Evolutionary conservation across 2,113 vertebrate species (phyloP).

Genomic region (Leptobrachium ailaonicum): DNA sequence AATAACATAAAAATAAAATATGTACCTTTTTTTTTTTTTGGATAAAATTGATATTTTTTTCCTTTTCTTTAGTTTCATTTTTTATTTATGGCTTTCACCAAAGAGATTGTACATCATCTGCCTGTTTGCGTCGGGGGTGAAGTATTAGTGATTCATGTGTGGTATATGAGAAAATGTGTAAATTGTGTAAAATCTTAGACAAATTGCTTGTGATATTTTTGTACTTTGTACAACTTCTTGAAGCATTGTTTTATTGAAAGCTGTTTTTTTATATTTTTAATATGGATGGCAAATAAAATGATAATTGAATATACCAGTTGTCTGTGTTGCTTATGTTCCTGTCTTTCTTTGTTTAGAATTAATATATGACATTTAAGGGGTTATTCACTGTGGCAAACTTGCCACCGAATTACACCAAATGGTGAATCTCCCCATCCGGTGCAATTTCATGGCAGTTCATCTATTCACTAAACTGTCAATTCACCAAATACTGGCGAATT

Average conservation of each 20-base stretch:
- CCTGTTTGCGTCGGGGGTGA: background rate
- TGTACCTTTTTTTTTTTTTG: background rate
- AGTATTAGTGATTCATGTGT: constrained; percentile 12
- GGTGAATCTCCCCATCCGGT: no score
- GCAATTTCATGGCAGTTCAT: no score
- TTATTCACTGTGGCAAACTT: no score
- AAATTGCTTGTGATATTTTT: background rate
- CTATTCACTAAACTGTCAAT: no score
- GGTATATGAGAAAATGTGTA: constrained; percentile 24
- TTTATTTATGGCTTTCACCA: background rate
- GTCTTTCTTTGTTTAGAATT: no score
- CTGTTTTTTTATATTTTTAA: constrained; percentile 1
- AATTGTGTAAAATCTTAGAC: background rate
- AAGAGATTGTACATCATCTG: background rate
- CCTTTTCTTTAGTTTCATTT: no score
- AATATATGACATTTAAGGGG: no score
- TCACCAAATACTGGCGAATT: no score
- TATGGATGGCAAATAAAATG: background rate
- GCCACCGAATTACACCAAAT: no score
- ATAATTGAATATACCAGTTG: constrained; percentile 11
- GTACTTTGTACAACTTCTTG: background rate
- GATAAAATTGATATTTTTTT: no score
- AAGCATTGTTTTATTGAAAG: background rate
- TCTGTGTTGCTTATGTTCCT: no score
- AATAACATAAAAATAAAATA: background rate